Base-by-base conservation (phyloP, 2,113 vertebrate species). In the Lophura nycthemera region DNA sequence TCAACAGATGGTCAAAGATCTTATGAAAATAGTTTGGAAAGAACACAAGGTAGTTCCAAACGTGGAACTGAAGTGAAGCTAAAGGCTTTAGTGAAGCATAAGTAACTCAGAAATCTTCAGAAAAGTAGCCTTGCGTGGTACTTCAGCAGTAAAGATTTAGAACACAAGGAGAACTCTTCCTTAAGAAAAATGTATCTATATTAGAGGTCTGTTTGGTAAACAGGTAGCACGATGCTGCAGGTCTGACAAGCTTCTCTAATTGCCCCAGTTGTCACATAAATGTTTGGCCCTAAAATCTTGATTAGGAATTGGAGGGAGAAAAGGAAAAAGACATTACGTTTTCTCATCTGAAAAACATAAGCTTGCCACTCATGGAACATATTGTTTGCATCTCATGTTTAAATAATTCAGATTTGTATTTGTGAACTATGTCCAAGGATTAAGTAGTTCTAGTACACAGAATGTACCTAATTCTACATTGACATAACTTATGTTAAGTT, bases 1-100 rank as follows among this genome's bases (percentile, higher is more conserved):
- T 96, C 94, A 96, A 83, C 92, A 95, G 79, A 95, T 96, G 88
- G 92, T 88, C 85, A 91, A 92, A 88, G 85, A 94, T 59, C 29
- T 42, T 77, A 67, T 15, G 45, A 29, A 32, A 89, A 77, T 10
- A 73, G 92, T 80, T 45, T 65, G 82, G 85, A 90, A 91, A 92
- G 85, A 81, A 83, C 79, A 86, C 24, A 61, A 76, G 36, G 45
- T 85, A 54, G 60, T 86, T 94, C 82, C 90, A 91, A 91, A 91
- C 71, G 45, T 72, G 54, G 82, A 91, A 85, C 5, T 87, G 63
- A 89, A 92, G 34, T 21, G 56, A 79, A 43, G 20, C 67, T 95
- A 63, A 83, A 61, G 52, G 79, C 63, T 79, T 87, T 60, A 66
- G 38, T 11, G 30, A 24, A 76, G 36, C 52, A 69, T 25, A 42